Percentiles rank a stretch among this genome's conserved stretches.
Evolutionary conservation across 2,888 invertebrate species (phyloP).

Genomic region (Lasioglossum malachurum): DNA sequence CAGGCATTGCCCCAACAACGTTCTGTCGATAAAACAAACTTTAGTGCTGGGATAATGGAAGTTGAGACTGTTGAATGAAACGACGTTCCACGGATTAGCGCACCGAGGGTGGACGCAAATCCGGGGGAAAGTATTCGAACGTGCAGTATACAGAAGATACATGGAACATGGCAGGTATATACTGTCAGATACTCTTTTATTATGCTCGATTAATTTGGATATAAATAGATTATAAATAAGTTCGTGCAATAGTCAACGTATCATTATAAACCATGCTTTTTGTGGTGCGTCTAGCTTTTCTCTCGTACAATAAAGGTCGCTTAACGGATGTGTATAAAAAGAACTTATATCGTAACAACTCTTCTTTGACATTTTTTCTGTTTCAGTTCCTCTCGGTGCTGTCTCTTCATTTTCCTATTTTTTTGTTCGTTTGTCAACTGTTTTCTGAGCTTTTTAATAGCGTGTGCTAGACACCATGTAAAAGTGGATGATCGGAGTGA

Average conservation of each 20-base stretch:
- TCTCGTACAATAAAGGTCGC: slow-evolving; percentile 30
- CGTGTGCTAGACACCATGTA: not conserved
- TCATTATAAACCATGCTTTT: slow-evolving; percentile 59
- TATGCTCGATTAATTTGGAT: slow-evolving; percentile 64
- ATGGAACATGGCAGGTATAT: slow-evolving; percentile 2
- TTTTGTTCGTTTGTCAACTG: not conserved
- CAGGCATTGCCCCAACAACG: not conserved
- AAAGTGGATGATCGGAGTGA: not conserved
- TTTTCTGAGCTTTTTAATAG: not conserved
- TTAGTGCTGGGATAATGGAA: not conserved
- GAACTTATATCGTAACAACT: slow-evolving; percentile 34
- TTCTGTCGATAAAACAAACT: not conserved
- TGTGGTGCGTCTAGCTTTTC: slow-evolving; percentile 46
- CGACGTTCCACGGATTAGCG: not conserved
- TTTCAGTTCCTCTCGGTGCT: slow-evolving; percentile 12
- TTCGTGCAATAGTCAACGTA: slow-evolving; percentile 61
- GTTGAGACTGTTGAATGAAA: not conserved
- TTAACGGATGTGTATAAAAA: slow-evolving; percentile 42
- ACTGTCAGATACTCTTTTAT: slow-evolving; percentile 64
- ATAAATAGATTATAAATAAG: slow-evolving; percentile 67
- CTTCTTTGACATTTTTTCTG: slow-evolving; percentile 6
- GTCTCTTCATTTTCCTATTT: not conserved
- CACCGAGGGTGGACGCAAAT: not conserved
- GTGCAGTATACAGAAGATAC: not conserved
- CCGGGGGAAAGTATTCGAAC: not conserved